Base-by-base conservation (phyloP, 2,797 vertebrate genomes). In the Apogon talboti region DNA sequence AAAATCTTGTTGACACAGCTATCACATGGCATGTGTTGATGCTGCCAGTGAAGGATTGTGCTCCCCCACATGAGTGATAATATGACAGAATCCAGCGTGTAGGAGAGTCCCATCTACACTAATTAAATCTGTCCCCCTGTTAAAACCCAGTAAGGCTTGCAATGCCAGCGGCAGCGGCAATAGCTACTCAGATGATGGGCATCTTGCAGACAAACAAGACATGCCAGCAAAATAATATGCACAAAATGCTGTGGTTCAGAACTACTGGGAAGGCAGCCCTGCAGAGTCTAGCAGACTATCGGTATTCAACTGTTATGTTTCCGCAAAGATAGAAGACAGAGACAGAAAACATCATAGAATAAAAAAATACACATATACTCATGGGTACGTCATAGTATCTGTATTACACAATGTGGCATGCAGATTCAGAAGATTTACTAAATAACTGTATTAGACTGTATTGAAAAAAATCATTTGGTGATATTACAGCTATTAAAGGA, bases 1-100 rank as follows among this genome's bases (percentile, higher is more conserved):
- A 54, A 54, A 81, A 76, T 66, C 30, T 53, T 79, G 73, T 85
- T 85, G 77, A 86, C 72, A 80, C 42, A 81, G 81, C 77, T 35
- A 72, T 85, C 86, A 77, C 73, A 66, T 61, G 63, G 69, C 65
- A 50, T 63, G 71, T 61, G 79, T 72, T 74, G 76, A 67, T 38
- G 74, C 60, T 84, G 70, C 75, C 64, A 67, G 51, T 44, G 66
- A 82, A 74, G 74, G 64, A 72, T 13, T 44, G 76, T 87, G 67
- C 85, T 85, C 84, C 84, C 72, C 74, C 84, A 76, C 76, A 81
- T 65, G 73, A 87, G 78, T 86, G 82, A 89, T 87, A 79, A 76
- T 71, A 72, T 78, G 77, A 85, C 82, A 82, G 74, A 57, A 81
- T 69, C 54, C 64, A 40, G 56, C 51, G 18, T 76, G 83, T 78